Percentiles rank a stretch among this genome's conserved stretches.
These are phyloP conservation scores for Frankliniella fusca DNA, from an alignment of 2,888 invertebrate genomes.

Conservation along the genomic window DNA sequence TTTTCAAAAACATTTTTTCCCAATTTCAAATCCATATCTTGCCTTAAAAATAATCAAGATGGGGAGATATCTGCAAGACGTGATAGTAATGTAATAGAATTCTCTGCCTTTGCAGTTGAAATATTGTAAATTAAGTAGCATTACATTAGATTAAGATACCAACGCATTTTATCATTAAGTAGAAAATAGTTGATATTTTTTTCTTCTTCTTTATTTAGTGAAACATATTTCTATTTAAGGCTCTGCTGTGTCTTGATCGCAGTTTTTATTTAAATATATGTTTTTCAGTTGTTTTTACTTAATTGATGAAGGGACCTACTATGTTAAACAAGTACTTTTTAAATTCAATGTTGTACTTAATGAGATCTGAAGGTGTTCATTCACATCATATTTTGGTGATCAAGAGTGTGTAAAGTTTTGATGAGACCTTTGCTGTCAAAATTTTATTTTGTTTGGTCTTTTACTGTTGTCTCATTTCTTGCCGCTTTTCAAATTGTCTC, in stretches of 20 bases:
- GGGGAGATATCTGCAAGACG: background rate
- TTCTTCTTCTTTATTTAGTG: background rate
- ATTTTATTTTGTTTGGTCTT: background rate
- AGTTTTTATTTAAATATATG: background rate
- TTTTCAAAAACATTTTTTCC: background rate
- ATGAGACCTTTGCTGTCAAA: background rate
- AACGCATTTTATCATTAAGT: conserved; percentile 15
- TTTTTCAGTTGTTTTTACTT: background rate
- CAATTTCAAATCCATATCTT: background rate
- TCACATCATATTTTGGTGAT: background rate
- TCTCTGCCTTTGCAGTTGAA: background rate
- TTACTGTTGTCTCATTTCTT: background rate
- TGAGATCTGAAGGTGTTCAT: background rate
- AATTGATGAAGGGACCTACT: background rate
- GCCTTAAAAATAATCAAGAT: background rate
- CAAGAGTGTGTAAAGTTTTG: background rate
- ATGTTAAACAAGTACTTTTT: background rate
- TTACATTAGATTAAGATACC: background rate
- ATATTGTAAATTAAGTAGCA: background rate
- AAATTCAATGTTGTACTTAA: conserved; percentile 5
- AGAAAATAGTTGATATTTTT: background rate
- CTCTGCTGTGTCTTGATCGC: background rate
- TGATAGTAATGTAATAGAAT: conserved; percentile 14
- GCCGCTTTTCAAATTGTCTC: background rate
- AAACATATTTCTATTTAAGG: background rate